phyloP scores from a whole-genome alignment of 37 sponge, comb jelly and placozoan genomes.

The Tethya wilhelma region DNA sequence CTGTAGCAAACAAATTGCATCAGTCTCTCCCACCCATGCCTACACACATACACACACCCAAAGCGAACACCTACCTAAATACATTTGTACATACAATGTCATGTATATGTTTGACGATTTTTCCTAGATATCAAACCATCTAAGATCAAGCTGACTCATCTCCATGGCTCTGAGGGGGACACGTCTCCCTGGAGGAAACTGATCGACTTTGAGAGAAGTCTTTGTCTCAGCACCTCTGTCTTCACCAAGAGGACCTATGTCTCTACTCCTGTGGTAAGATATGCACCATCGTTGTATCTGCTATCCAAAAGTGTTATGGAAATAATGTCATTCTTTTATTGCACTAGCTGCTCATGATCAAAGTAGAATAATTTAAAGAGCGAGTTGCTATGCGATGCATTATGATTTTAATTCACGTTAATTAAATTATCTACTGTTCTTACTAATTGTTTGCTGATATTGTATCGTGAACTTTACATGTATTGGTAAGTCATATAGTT shows the following conservation, averaged over 20 bases:
- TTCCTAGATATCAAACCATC: not conserved
- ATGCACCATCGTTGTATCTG: not conserved
- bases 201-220: conserved; percentile 44
- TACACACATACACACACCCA: not conserved
- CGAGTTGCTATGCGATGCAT: no score
- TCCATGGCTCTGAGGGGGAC: not conserved
- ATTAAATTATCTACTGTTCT: no score
- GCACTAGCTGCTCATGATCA: no score
- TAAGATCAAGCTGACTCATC: conserved; percentile 1
- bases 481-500: no score
- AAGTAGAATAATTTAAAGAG: no score
- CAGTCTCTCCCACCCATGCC: no score
- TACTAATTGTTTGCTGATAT: no score
- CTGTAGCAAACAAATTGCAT: no score
- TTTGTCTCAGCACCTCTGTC: conserved; percentile 36
- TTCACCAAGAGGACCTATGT: conserved; percentile 12
- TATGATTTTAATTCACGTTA: no score
- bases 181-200: conserved; percentile 32
- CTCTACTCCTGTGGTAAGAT: not conserved
- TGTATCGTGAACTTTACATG: no score
- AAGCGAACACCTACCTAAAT: not conserved
- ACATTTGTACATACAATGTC: conserved; percentile 1
- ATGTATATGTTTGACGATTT: not conserved
- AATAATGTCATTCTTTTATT: not conserved
- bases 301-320: not conserved